Conservation (phyloP, 2,113 vertebrate genomes). For the Ramphastos sulfuratus region DNA sequence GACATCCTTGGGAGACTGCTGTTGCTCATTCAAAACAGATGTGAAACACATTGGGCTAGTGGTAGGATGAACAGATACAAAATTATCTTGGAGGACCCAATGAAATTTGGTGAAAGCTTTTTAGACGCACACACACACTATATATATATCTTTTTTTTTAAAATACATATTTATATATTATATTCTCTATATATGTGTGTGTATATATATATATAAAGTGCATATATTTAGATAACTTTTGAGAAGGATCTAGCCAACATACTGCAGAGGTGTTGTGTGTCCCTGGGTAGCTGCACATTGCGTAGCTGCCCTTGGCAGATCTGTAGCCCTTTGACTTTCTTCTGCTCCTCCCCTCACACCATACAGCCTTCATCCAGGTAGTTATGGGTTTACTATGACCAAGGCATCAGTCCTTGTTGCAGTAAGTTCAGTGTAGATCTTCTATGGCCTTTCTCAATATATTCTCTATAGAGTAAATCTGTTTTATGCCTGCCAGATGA, state of each 20-base stretch:
- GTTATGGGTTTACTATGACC: not conserved
- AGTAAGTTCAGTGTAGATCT: not conserved
- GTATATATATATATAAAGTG: too few species aligned
- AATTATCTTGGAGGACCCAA: not conserved
- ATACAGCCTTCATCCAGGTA: not conserved
- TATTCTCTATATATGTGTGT: too few species aligned
- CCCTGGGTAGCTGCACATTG: not conserved
- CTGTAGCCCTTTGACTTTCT: not conserved
- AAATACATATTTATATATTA: too few species aligned
- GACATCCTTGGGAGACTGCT: not conserved
- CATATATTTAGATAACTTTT: not conserved
- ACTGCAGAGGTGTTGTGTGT: not conserved
- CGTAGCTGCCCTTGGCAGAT: not conserved
- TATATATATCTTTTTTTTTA: too few species aligned
- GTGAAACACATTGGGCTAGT: not conserved
- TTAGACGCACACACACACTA: too few species aligned
- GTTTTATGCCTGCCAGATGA: not conserved
- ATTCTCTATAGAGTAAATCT: not conserved
- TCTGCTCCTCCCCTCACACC: not conserved
- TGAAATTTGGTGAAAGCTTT: not conserved
- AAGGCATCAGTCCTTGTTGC: not conserved
- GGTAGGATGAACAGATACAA: not conserved
- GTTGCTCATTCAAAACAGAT: not conserved
- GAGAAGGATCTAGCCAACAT: not conserved
- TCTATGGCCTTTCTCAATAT: not conserved